Evolutionary conservation across 2,888 invertebrate species (phyloP).

Genomic region (Halocaridina rubra): DNA sequence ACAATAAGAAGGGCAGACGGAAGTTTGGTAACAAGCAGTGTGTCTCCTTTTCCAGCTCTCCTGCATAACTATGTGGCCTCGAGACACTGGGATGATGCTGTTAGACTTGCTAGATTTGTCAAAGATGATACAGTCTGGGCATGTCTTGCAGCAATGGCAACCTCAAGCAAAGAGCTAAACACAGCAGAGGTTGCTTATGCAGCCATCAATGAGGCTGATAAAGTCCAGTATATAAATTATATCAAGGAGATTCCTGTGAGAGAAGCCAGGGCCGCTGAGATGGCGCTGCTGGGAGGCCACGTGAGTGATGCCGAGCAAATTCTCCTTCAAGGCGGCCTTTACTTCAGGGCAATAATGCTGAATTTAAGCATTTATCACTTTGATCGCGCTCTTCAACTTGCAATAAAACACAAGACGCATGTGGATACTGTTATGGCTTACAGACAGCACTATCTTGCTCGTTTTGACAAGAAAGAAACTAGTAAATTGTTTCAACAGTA

Average conservation of each 20-base stretch:
- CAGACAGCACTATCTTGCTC: slow-evolving; percentile 71
- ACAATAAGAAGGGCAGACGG: slow-evolving; percentile 90
- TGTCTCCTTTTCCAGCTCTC: slow-evolving; percentile 77
- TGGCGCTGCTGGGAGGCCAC: slow-evolving; percentile 78
- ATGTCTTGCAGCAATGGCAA: slow-evolving; percentile 90
- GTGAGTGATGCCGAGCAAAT: slow-evolving; percentile 79
- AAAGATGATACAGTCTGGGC: slow-evolving; percentile 82
- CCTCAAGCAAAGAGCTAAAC: slow-evolving; percentile 84
- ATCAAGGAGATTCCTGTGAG: slow-evolving; percentile 72
- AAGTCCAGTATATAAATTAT: slow-evolving; percentile 86
- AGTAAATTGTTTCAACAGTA: slow-evolving; percentile 73
- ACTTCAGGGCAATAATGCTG: slow-evolving; percentile 78
- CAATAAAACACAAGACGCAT: slow-evolving; percentile 79
- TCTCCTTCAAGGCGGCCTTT: slow-evolving; percentile 77
- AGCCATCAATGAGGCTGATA: slow-evolving; percentile 85
- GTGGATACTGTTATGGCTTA: slow-evolving; percentile 80
- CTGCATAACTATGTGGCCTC: slow-evolving; percentile 79
- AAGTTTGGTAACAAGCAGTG: slow-evolving; percentile 79
- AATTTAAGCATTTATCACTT: slow-evolving; percentile 80
- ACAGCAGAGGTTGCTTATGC: slow-evolving; percentile 96
- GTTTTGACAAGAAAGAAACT: slow-evolving; percentile 73
- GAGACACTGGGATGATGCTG: slow-evolving; percentile 85
- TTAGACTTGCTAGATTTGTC: slow-evolving; percentile 80
- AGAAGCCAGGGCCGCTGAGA: slow-evolving; percentile 76
- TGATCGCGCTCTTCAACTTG: slow-evolving; percentile 81